These are phyloP conservation scores for Graphium colonna DNA, from an alignment of 2,888 invertebrate genomes.

Conservation along the genomic window DNA sequence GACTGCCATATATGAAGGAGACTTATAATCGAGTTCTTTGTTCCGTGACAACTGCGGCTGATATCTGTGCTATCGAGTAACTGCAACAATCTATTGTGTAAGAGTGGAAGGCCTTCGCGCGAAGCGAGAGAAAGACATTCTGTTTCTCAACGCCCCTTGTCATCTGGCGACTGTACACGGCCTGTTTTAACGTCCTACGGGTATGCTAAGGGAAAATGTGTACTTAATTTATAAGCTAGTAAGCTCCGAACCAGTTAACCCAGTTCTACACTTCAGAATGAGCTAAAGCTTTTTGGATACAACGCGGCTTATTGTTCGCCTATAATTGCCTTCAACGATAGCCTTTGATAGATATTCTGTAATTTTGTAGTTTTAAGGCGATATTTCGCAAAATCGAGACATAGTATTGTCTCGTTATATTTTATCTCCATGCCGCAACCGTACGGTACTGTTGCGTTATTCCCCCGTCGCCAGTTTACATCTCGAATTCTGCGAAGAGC, in stretches of 20 bases:
- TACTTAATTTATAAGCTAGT: constrained; percentile 6
- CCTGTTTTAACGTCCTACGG: constrained; percentile 47
- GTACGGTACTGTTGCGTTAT: not conserved
- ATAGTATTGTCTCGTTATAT: no score
- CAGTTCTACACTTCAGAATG: no score
- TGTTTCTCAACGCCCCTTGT: constrained; percentile 64
- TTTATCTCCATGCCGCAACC: not conserved
- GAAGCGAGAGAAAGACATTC: constrained; percentile 62
- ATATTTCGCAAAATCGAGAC: no score
- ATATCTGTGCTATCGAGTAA: constrained; percentile 39
- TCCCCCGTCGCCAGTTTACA: constrained; percentile 11
- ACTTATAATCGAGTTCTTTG: constrained; percentile 26
- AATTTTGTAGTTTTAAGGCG: no score
- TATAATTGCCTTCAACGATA: no score
- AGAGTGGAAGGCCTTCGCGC: constrained; percentile 68
- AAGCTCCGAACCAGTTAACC: constrained; percentile 1
- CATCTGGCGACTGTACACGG: constrained; percentile 57
- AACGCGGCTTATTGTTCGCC: no score
- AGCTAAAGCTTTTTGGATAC: no score
- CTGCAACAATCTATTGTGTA: constrained; percentile 56
- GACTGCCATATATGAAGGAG: constrained; percentile 9
- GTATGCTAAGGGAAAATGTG: constrained; percentile 24
- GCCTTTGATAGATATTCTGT: no score
- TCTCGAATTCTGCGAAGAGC: constrained; percentile 23
- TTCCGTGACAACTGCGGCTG: constrained; percentile 29